phyloP scores from a whole-genome alignment of 2,888 invertebrate genomes.

The Tribolium freemani region DNA sequence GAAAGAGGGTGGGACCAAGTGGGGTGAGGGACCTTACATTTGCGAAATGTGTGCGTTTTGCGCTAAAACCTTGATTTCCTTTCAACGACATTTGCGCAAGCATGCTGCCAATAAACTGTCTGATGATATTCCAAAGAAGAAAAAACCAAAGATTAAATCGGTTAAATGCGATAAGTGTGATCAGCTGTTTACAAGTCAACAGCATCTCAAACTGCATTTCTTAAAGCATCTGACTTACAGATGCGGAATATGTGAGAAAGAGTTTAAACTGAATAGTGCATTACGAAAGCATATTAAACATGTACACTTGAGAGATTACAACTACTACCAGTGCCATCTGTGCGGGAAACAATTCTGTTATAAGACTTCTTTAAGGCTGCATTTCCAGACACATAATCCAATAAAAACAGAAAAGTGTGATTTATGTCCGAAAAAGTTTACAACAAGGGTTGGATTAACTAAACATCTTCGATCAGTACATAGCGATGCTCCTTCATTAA shows the following conservation, averaged over 20 bases:
- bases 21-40: neutral
- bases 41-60: neutral
- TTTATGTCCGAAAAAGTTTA: neutral
- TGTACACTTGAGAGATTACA: neutral
- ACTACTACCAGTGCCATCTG: neutral
- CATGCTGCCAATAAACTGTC: neutral
- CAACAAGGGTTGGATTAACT: neutral
- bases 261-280: neutral
- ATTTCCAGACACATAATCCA: neutral
- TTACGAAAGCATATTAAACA: neutral
- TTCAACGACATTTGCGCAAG: neutral
- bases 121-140: neutral
- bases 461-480: neutral
- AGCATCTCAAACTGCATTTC: neutral
- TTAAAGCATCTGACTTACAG: neutral
- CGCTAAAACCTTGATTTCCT: neutral
- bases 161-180: neutral
- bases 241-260: neutral
- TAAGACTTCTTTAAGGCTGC: neutral
- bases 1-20: neutral
- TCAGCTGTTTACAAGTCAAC: neutral
- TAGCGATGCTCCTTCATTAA: neutral
- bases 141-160: neutral
- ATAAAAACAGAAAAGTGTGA: neutral
- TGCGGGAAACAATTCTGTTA: neutral